These are phyloP conservation scores for Macrobrachium nipponense DNA, from an alignment of 1,140 invertebrate genomes.

Conservation along the genomic window DNA sequence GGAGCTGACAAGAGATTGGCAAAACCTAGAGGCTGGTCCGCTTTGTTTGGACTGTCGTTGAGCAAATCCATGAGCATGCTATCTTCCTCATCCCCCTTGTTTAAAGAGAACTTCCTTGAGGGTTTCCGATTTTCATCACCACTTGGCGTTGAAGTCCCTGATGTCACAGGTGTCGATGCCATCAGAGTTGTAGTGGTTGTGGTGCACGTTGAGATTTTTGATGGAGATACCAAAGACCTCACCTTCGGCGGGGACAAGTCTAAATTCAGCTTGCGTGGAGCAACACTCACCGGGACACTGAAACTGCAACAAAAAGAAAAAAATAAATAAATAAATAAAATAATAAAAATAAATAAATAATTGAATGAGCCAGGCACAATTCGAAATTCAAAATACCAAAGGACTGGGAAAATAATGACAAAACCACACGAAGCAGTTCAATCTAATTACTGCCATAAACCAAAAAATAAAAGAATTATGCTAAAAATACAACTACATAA, in stretches of 20 bases:
- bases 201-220: constrained; percentile 14
- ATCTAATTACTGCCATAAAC: too few species aligned
- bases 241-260: constrained; percentile 69
- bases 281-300: constrained; percentile 71
- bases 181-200: neutral
- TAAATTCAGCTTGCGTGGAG: constrained; percentile 68
- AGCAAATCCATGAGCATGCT: constrained; percentile 65
- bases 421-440: too few species aligned
- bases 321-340: neutral
- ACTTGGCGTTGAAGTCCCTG: neutral
- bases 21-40: constrained; percentile 26
- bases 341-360: neutral
- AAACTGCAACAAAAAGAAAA: constrained; percentile 67
- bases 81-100: constrained; percentile 68
- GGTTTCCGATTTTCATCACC: constrained; percentile 63
- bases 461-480: too few species aligned
- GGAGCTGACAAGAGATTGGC: constrained; percentile 38
- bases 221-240: constrained; percentile 65
- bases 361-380: neutral
- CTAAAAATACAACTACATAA: too few species aligned
- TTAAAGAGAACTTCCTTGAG: constrained; percentile 77
- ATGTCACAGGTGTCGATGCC: neutral
- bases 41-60: constrained; percentile 64
- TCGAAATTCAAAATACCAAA: too few species aligned
- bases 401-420: too few species aligned